Evolutionary conservation across 2,797 vertebrate genomes (phyloP), one percentile per base, ranked within the genome.

Genomic region (Myioborus melanocephalus): DNA sequence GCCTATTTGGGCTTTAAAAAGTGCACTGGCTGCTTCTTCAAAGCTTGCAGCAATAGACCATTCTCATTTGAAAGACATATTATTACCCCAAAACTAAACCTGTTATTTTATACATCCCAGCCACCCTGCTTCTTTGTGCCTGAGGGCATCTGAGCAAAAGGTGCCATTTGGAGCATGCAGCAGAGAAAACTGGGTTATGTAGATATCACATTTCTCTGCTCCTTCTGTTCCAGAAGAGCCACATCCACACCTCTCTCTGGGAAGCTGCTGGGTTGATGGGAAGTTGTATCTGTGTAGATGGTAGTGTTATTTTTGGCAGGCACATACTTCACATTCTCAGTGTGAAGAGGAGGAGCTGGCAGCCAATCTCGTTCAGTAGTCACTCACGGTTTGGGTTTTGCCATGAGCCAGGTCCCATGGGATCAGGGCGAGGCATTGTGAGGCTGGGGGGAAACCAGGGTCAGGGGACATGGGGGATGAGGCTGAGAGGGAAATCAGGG

Each of bases 1-100:
- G 57, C 83, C 93, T 95, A 59, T 88, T 85, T 95, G 77, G 89
- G 89, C 81, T 94, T 94, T 95, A 78, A 94, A 93, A 95, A 94
- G 73, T 87, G 80, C 81, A 57, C 72, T 63, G 82, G 47, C 69
- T 91, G 79, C 46, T 90, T 77, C 84, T 80, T 87, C 57, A 47
- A 81, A 71, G 92, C 93, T 92, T 85, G 82, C 72, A 88, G 91
- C 90, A 56, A 84, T 35, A 88, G 90, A 59, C 82, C 53, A 17
- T 87, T 92, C 90, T 91, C 68, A 84, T 93, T 95, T 66, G 86
- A 93, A 95, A 92, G 87, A 92, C 32, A 35, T 59, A 88, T 80
- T 94, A 96, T 87, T 90, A 87, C 65, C 73, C 87, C 70, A 66
- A 88, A 95, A 88, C 69, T 82, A 95, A 97, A 91, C 37, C 46